Base-by-base conservation (phyloP, 2,888 invertebrate genomes). In the Enchytraeus crypticus region DNA sequence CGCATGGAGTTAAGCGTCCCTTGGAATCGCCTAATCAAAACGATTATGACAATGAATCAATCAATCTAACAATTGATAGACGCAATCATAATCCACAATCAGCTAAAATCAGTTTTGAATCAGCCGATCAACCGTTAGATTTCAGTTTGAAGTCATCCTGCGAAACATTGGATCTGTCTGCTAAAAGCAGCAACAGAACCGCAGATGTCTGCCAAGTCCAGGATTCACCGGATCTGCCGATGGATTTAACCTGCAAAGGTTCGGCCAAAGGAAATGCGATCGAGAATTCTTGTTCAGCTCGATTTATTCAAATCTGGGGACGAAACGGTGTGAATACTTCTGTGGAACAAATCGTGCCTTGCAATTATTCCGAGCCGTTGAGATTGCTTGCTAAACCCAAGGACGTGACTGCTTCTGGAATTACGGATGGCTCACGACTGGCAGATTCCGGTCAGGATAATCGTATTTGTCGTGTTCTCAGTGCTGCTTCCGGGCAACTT, bases 61-160 rank as follows among this genome's bases (percentile, higher is more conserved):
- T n/a, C 21, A 53, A 14, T 21, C 30, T 27, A 8, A n/a, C n/a
- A n/a, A n/a, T n/a, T n/a, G n/a, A n/a, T n/a, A n/a, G n/a, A n/a
- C n/a, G n/a, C n/a, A n/a, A n/a, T n/a, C n/a, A n/a, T n/a, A n/a
- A n/a, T n/a, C n/a, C n/a, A n/a, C n/a, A n/a, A n/a, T n/a, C n/a
- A n/a, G n/a, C n/a, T n/a, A n/a, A n/a, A n/a, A n/a, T n/a, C n/a
- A n/a, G n/a, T n/a, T 32, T 32, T 21, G 14, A 8, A 11, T 32
- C 30, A 14, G 29, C 27, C 30, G 71, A 71, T 46, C 66, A 68
- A 34, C 76, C 76, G 1, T 65, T 75, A 14, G 75, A 76, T 61
- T 74, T 76, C 68, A 74, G 74, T 57, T 65, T 72, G 64, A 72
- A 71, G 56, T 66, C 61, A 5, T 32, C 33, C 5, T 30, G 46